Evolutionary conservation across 1,140 invertebrate genomes (phyloP), one percentile per base, ranked within the genome.

Genomic region (Phymastichus coffea): DNA sequence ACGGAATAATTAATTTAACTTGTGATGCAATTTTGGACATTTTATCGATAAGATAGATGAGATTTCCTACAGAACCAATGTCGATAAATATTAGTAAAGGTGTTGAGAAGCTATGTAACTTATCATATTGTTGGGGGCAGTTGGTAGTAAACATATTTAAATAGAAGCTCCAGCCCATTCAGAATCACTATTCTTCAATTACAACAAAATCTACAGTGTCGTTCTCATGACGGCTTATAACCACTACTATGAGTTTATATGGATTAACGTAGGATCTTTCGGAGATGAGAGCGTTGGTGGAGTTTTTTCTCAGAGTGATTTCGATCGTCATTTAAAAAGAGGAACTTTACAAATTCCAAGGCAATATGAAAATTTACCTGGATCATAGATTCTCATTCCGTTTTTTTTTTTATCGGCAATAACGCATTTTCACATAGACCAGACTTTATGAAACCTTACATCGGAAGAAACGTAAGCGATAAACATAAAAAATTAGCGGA

Each of bases 101-200:
- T 12, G 57, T 58, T 58, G 14, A 40, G 17, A 8, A 64, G 23
- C 20, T 55, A 30, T 72, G 68, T 68, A 63, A 75, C 46, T 74
- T 78, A 61, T 74, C 74, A 41, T 63, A 74, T 46, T 75, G 70
- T 46, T 79, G 4, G 79, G 78, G 4, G 68, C 79, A 22, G 58
- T 81, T 4, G 81, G 83, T 69, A 80, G 82, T 1, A 84, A 83
- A 59, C 81, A 85, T 66, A 49, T 84, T 17, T 51, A 66, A 2
- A 75, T n/a, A 26, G 55, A 72, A 65, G 58, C 49, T 3, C 80
- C 81, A 40, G 4, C 40, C 19, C 63, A 73, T 28, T 72, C 69
- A 59, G 82, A 82, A 52, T 64, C 68, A 4, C 63, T 71, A 12
- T 85, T 71, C 74, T 81, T 70, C 41, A 85, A 84, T 65, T 83